phyloP scores from a whole-genome alignment of 2,888 invertebrate species.

The Microplitis manilae region DNA sequence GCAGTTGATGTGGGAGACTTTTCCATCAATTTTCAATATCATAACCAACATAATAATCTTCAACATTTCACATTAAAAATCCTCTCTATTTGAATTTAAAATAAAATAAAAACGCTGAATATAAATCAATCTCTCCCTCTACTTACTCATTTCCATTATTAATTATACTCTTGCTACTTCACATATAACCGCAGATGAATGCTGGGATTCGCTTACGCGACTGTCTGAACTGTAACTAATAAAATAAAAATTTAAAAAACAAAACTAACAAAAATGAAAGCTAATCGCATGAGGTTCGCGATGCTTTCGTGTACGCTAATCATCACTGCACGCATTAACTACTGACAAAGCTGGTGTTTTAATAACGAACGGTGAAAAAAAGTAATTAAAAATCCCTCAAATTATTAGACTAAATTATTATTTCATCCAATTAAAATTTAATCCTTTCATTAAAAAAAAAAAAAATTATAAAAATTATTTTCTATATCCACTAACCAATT shows the following conservation, averaged over 20 bases:
- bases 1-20: background rate
- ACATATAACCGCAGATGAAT: constrained; percentile 12
- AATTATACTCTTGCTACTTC: background rate
- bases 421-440: background rate
- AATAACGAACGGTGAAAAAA: constrained; percentile 6
- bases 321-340: constrained; percentile 24
- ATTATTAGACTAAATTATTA: constrained; percentile 13
- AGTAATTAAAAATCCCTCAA: constrained; percentile 14
- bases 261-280: constrained; percentile 9
- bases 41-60: background rate
- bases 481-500: background rate
- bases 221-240: constrained; percentile 14
- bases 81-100: background rate
- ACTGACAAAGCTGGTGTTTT: background rate
- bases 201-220: constrained; percentile 4
- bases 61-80: background rate
- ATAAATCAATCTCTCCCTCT: background rate
- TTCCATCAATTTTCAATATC: background rate
- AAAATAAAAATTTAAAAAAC: constrained; percentile 11
- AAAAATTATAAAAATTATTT: background rate
- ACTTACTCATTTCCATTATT: background rate
- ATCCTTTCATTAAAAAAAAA: background rate
- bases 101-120: background rate
- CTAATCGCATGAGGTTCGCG: constrained; percentile 34
- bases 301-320: constrained; percentile 28